Conservation (phyloP, 1,140 invertebrate genomes). For the Polypedilum pembai region DNA sequence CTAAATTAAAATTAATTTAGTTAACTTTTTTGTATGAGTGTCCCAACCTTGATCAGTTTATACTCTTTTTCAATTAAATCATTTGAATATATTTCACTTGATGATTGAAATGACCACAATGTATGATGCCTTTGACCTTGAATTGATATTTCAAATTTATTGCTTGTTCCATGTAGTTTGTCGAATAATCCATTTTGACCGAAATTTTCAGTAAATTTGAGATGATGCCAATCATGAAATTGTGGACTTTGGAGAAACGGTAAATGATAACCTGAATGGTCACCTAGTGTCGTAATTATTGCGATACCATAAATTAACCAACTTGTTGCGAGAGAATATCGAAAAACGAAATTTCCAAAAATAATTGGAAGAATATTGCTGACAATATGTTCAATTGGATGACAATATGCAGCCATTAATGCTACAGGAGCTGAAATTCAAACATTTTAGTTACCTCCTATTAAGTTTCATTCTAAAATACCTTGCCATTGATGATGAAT, state of each 20-base stretch:
- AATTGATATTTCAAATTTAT: neutral
- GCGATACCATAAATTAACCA: constrained; percentile 75
- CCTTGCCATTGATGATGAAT: constrained; percentile 74
- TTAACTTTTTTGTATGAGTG: no score
- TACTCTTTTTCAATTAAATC: neutral
- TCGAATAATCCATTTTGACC: neutral
- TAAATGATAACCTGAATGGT: constrained; percentile 69
- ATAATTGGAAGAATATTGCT: constrained; percentile 75
- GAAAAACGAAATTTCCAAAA: constrained; percentile 65
- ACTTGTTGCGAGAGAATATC: constrained; percentile 67
- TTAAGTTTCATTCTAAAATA: neutral
- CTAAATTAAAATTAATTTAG: no score
- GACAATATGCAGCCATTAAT: constrained; percentile 74
- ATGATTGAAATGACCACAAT: neutral
- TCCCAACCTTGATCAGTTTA: no score
- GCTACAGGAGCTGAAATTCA: constrained; percentile 55
- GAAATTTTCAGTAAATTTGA: constrained; percentile 51
- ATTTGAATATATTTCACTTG: neutral
- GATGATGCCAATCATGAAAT: constrained; percentile 83
- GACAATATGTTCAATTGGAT: constrained; percentile 79
- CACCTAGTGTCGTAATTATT: constrained; percentile 70
- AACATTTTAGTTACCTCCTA: neutral
- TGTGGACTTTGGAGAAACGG: constrained; percentile 80
- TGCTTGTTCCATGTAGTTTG: neutral
- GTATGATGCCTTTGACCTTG: neutral